These are phyloP conservation scores for Heteromormyrus szaboi DNA, from an alignment of 2,797 vertebrate genomes.

Conservation along the genomic window DNA sequence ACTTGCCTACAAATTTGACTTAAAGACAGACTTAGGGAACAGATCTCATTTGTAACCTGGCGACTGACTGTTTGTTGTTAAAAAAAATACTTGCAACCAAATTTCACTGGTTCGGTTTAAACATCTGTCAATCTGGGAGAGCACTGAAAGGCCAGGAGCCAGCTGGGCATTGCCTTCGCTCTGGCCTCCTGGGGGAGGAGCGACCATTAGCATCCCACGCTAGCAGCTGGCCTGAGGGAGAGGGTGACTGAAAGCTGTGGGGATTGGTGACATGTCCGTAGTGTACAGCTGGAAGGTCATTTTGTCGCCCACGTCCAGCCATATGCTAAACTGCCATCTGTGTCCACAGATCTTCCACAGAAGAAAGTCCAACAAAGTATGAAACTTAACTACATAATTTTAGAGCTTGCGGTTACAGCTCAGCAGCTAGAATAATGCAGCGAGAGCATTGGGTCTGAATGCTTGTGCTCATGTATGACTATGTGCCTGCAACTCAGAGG, in stretches of 20 bases:
- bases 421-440: neutral
- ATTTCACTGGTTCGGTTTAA: neutral
- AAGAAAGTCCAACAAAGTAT: neutral
- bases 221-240: slow-evolving; percentile 64
- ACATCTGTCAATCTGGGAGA: slow-evolving; percentile 41
- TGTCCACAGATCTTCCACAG: slow-evolving; percentile 30
- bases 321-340: slow-evolving; percentile 71
- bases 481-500: neutral
- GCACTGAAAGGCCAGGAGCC: slow-evolving; percentile 45
- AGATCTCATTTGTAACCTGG: neutral
- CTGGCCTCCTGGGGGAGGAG: slow-evolving; percentile 37
- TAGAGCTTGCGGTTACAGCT: neutral
- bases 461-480: neutral
- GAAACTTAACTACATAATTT: neutral
- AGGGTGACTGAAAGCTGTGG: slow-evolving; percentile 38
- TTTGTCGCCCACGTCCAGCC: slow-evolving; percentile 62
- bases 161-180: slow-evolving; percentile 60
- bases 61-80: neutral
- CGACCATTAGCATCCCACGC: slow-evolving; percentile 54
- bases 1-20: neutral
- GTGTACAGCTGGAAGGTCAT: slow-evolving; percentile 71
- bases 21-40: neutral
- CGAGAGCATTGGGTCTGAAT: neutral
- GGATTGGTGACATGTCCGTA: slow-evolving; percentile 74
- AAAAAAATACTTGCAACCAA: neutral